Evolutionary conservation across 2,797 vertebrate species (phyloP), one percentile per base, ranked within the genome.

Genomic region (Malurus splendens): DNA sequence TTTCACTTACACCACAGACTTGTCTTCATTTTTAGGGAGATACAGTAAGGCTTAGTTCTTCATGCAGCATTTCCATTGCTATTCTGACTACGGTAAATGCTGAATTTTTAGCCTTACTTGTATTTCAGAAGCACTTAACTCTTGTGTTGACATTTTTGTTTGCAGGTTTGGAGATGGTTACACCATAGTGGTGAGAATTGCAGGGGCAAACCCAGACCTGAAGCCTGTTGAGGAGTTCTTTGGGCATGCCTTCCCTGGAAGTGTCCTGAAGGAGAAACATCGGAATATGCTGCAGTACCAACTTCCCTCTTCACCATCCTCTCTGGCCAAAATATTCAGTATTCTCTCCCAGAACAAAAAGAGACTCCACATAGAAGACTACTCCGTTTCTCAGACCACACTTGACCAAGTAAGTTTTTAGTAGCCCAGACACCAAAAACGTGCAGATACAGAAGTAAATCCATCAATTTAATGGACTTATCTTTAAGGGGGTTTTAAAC

Each of bases 211-310:
- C 86, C 98, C 99, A 3, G 97, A 99, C 94, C 96, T 99, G 91
- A 96, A 97, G 74, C 98, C 98, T 0, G 98, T 99, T 70, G 98
- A 98, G 96, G 98, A 98, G 89, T 99, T 99, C 95, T 99, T 99
- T 6, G 98, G 98, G 90, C 97, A 97, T 10, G 98, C 99, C 90
- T 98, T 99, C 44, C 98, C 97, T 2, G 99, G 99, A 93, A 98
- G 98, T 45, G 98, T 98, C 24, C 96, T 99, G 65, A 99, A 99
- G 94, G 99, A 99, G 95, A 98, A 98, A 32, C 99, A 99, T 94
- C 90, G 98, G 30, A 99, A 98, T 96, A 99, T 99, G 98, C 97
- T 99, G 28, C 99, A 99, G 93, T 99, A 99, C 94, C 99, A 99
- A 96, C 98, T 99, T 87, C 98, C 99, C 0, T 99, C 99, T 2